A percentile compares a stretch with the other conserved stretches of the same genome.
phyloP scores from a whole-genome alignment of 2,888 invertebrate species.

The Zaprionus obscuricornis region DNA sequence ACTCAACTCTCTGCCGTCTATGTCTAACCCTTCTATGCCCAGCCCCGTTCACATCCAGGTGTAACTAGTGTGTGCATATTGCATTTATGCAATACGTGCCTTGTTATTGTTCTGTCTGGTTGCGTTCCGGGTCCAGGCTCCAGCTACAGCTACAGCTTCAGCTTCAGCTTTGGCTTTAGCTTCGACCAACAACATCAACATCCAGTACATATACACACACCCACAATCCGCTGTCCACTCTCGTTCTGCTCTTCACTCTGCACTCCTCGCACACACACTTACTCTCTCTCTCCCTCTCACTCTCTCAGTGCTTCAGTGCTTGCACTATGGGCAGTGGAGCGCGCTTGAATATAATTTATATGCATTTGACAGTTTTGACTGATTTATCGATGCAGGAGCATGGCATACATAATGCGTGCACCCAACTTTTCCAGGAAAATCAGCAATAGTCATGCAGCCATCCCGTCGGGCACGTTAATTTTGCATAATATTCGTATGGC shows the following conservation, averaged over 20 bases:
- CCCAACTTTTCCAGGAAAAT: slow-evolving; percentile 71
- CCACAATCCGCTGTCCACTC: too few relatives aligned
- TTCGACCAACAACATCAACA: neutral
- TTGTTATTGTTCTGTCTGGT: slow-evolving; percentile 71
- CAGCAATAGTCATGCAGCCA: slow-evolving; percentile 70
- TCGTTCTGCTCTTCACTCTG: too few relatives aligned
- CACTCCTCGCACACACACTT: neutral
- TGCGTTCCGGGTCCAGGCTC: slow-evolving; percentile 24
- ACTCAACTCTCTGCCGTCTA: neutral
- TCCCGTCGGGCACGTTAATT: slow-evolving; percentile 60
- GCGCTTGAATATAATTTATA: slow-evolving; percentile 77
- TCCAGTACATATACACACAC: neutral
- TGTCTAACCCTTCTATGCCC: neutral
- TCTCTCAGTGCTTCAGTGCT: too few relatives aligned
- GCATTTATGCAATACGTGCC: slow-evolving; percentile 77
- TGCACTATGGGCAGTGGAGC: slow-evolving; percentile 59
- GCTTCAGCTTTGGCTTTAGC: neutral
- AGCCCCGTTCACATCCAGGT: neutral
- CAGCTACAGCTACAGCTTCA: slow-evolving; percentile 1
- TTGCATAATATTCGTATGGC: slow-evolving; percentile 57
- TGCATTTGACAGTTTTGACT: slow-evolving; percentile 78
- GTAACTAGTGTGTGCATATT: slow-evolving; percentile 55
- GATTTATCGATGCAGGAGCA: slow-evolving; percentile 77
- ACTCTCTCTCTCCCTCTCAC: slow-evolving; percentile 29
- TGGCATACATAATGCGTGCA: slow-evolving; percentile 77